Evolutionary conservation across 2,797 vertebrate species (phyloP), one percentile per base, ranked within the genome.

Genomic region (Smutsia gigantea): DNA sequence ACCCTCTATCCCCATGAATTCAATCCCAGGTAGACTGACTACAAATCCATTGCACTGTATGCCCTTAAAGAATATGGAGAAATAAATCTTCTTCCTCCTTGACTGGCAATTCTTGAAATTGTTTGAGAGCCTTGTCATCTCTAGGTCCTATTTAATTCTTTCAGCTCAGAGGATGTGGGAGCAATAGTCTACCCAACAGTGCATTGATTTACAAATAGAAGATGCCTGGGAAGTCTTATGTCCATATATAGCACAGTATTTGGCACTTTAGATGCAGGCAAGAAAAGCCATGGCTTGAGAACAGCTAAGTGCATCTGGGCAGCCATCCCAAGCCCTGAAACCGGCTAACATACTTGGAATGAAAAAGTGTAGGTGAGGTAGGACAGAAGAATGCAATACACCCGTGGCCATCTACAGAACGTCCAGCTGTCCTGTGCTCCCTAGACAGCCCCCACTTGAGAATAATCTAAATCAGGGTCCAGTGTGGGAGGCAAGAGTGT

Each of bases 21-120:
- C 42, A 64, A 93, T 69, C 6, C 25, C 68, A 75, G 34, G 7
- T 53, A 63, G 63, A 53, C 81, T 37, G 63, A 66, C 34, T 55
- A 51, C 9, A 69, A 86, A 66, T 92, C 53, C 63, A 53, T 14
- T 85, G 25, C 2, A 19, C 71, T 79, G 95, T 66, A 25, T 31
- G 10, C 17, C 51, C 25, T 92, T 87, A 66, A 96, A 95, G 69
- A 87, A 53, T n/a, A 89, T 10, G 29, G 17, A 90, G 46, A 96
- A 85, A 69, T 71, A 66, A 94, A 81, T 61, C 61, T 5, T 79
- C 59, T 75, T 69, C 4, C 39, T 78, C 46, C 37, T 93, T 74
- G 15, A 89, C 51, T 53, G 46, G 63, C 34, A 78, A 42, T 68
- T 93, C 14, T 51, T 84, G 49, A 92, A 25, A 39, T 81, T 42